Evolutionary conservation across 2,113 vertebrate species (phyloP).

Genomic region (Neolamprologus sp.): DNA sequence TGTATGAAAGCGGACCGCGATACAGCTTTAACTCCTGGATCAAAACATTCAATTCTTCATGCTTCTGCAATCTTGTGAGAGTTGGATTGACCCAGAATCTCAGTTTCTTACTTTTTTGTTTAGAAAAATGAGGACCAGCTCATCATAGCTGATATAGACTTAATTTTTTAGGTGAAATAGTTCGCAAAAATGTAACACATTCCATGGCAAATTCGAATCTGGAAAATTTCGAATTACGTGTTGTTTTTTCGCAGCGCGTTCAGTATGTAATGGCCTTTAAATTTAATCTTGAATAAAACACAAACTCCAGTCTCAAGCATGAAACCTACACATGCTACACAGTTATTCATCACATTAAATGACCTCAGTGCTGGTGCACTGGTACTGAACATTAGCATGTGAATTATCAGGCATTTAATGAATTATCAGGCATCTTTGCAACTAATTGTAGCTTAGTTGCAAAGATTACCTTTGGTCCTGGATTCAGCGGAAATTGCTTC

Average conservation of each 20-base stretch:
- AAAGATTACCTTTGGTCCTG: neutral
- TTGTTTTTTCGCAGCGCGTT: neutral
- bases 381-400: neutral
- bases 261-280: neutral
- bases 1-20: accelerated
- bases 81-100: neutral
- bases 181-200: accelerated
- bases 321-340: neutral
- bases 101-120: neutral
- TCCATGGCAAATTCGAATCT: neutral
- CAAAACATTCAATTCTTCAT: neutral
- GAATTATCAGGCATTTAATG: neutral
- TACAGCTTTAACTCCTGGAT: neutral
- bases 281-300: neutral
- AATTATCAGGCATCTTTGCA: too few species aligned
- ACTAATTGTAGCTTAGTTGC: neutral
- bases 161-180: neutral
- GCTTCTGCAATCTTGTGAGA: neutral
- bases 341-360: neutral
- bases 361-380: neutral
- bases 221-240: neutral
- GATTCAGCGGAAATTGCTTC: neutral
- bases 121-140: neutral
- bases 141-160: accelerated
- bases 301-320: neutral